These are phyloP conservation scores for Notarius quadriscutis DNA, from an alignment of 2,113 vertebrate species.

Conservation along the genomic window DNA sequence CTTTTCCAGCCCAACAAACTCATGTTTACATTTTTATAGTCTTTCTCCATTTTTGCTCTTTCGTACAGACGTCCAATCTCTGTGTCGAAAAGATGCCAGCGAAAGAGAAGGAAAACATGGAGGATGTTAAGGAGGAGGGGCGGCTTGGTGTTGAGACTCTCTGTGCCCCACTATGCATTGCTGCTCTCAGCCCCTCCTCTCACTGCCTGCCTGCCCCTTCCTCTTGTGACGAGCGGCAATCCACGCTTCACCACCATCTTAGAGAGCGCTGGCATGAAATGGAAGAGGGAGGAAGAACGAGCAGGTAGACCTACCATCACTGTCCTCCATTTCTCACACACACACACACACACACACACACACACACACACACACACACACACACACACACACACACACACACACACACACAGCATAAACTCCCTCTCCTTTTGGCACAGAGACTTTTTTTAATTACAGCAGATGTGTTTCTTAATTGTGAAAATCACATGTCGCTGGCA, in stretches of 20 bases:
- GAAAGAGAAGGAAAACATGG: slow-evolving; percentile 60
- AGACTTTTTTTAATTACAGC: slow-evolving; percentile 65
- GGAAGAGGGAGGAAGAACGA: slow-evolving; percentile 65
- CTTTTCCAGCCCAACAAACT: slow-evolving; percentile 23
- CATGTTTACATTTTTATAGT: slow-evolving; percentile 30
- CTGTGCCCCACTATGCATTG: slow-evolving; percentile 54
- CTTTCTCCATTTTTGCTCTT: slow-evolving; percentile 41
- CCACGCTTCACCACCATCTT: slow-evolving; percentile 79
- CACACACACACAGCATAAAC: slow-evolving; percentile 20
- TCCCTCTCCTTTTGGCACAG: slow-evolving; percentile 13
- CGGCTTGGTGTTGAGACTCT: slow-evolving; percentile 68
- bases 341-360: slow-evolving; percentile 27
- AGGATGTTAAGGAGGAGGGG: slow-evolving; percentile 66
- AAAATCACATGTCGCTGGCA: slow-evolving; percentile 63
- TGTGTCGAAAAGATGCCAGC: slow-evolving; percentile 42
- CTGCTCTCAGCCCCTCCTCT: slow-evolving; percentile 61
- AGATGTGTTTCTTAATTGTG: slow-evolving; percentile 71
- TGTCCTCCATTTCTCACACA: slow-evolving; percentile 42
- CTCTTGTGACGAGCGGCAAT: slow-evolving; percentile 67
- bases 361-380: slow-evolving; percentile 43
- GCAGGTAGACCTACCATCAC: slow-evolving; percentile 69
- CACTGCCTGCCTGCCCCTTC: slow-evolving; percentile 70
- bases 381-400: slow-evolving; percentile 40
- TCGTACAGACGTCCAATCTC: slow-evolving; percentile 14
- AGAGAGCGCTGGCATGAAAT: slow-evolving; percentile 75